Conservation (phyloP, 2,888 invertebrate species). For the Sceliomorpha sp. region DNA sequence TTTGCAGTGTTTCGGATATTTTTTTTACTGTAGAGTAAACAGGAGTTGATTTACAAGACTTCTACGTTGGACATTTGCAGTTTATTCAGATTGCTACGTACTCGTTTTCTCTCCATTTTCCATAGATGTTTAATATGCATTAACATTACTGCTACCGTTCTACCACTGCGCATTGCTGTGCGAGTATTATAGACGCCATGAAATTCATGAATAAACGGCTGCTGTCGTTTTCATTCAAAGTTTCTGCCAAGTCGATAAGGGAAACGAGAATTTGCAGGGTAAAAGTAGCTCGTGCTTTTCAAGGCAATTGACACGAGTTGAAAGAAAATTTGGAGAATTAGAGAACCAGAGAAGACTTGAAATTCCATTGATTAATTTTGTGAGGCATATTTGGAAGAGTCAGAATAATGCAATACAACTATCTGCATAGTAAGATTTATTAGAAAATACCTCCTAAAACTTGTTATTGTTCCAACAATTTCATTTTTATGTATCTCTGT, state of each 20-base stretch:
- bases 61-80: constrained; percentile 1
- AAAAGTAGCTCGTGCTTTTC: background rate
- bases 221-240: constrained; percentile 3
- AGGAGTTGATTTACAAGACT: constrained; percentile 4
- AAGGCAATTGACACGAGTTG: too few species aligned
- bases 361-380: too few species aligned
- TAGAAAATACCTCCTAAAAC: too few species aligned
- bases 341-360: too few species aligned
- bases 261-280: background rate
- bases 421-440: too few species aligned
- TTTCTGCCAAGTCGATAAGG: background rate
- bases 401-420: too few species aligned
- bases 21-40: background rate
- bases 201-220: constrained; percentile 6
- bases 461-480: too few species aligned
- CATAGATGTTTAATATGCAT: constrained; percentile 6
- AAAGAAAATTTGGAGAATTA: too few species aligned
- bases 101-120: constrained; percentile 4
- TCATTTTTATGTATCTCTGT: too few species aligned
- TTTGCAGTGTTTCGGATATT: background rate
- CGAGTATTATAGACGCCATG: constrained; percentile 2
- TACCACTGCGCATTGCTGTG: background rate
- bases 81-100: background rate
- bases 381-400: too few species aligned
- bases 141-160: constrained; percentile 3